Evolutionary conservation across 2,113 vertebrate species (phyloP), one percentile per base, ranked within the genome.

Genomic region (Pardalotus punctatus): DNA sequence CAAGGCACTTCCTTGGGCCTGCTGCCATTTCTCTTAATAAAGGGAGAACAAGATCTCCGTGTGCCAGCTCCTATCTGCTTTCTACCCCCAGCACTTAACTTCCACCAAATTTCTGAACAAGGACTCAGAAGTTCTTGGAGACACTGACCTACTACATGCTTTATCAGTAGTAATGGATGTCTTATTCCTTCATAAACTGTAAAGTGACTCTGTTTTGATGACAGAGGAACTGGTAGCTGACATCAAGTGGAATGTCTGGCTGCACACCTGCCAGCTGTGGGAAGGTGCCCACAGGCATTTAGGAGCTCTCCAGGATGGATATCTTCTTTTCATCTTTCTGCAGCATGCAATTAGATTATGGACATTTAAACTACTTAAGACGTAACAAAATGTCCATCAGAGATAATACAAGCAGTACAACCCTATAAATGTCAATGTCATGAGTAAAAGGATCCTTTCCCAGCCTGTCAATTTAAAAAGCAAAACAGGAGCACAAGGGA

Each of bases 231-330:
- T 29, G 17, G 40, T 35, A 69, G 29, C 25, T 94, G 71, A 45
- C 54, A 69, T 12, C 22, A 21, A 57, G 28, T 10, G 9, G 66
- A 56, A 71, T 45, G 64, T 12, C 29, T 66, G 40, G 31, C 43
- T 85, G 69, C 51, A 45, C 0, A 2, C 7, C 36, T 66, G 28
- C 21, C 23, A 61, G 35, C 45, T 0, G 0, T 51, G 48, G 56
- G 36, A 71, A 84, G 36, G 22, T 76, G 31, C 18, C 40, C 54
- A 56, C 4, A 38, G 38, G 23, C 31, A 74, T 64, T 85, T 43
- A 69, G 33, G 40, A 67, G 13, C 17, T 66, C 43, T 69, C 15
- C 23, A 29, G 27, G 33, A 73, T 33, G 33, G 7, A 62, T 24
- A 33, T 36, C 11, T 70, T 10, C 5, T 6, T n/a, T n/a, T 42